Conservation (phyloP, 2,888 invertebrate genomes). For the Lasiommata megera region DNA sequence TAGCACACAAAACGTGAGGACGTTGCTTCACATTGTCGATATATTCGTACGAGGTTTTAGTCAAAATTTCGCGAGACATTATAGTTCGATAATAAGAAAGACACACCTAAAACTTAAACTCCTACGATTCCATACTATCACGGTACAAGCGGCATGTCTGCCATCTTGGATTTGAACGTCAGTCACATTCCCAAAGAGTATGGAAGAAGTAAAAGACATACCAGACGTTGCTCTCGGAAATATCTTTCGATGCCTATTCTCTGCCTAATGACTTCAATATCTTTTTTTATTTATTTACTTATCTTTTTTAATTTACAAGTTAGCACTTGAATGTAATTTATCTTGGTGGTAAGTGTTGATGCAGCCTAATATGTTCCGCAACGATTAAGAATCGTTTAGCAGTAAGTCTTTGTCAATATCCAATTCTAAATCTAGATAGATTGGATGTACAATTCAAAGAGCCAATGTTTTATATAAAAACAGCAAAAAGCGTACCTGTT, state of each 20-base stretch:
- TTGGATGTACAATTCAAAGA: no score
- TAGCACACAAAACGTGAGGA: conserved; percentile 76
- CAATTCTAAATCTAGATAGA: no score
- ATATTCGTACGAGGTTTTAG: conserved; percentile 77
- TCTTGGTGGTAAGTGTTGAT: no score
- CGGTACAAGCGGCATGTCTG: conserved; percentile 85
- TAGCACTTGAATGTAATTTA: no score
- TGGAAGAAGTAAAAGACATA: conserved; percentile 8
- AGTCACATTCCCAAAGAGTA: conserved; percentile 65
- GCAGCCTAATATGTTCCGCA: no score
- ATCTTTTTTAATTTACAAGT: no score
- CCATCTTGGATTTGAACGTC: conserved; percentile 89
- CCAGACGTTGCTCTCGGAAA: conserved; percentile 13
- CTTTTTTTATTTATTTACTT: no score
- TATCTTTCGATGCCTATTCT: background rate
- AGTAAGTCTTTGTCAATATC: no score
- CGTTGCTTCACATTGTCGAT: conserved; percentile 79
- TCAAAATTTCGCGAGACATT: conserved; percentile 82
- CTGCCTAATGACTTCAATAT: no score
- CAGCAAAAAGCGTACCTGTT: no score
- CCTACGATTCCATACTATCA: conserved; percentile 86
- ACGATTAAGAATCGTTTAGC: no score
- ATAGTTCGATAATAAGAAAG: conserved; percentile 82
- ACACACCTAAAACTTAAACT: conserved; percentile 89
- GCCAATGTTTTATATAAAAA: no score